Percentiles rank a stretch among this genome's conserved stretches.
Conservation (phyloP, 2,113 vertebrate species). For the Saguinus imperator region DNA sequence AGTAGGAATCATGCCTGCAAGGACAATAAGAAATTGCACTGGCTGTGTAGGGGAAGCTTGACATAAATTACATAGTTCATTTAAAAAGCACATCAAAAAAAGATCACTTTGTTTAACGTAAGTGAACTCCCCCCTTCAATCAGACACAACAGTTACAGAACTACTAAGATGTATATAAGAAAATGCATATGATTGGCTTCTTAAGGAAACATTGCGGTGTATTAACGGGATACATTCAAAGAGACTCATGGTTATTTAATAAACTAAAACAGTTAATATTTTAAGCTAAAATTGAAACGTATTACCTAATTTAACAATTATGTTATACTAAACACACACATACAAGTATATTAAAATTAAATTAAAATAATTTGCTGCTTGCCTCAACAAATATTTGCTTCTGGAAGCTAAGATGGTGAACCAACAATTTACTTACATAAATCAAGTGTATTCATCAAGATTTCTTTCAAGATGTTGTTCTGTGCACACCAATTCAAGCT, state of each 20-base stretch:
- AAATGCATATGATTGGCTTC: background rate
- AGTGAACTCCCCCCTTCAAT: rapidly evolving
- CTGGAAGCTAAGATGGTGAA: background rate
- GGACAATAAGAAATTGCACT: background rate
- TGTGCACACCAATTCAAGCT: background rate
- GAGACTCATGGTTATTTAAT: background rate
- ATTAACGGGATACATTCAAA: slow-evolving; percentile 18
- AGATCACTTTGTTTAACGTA: rapidly evolving
- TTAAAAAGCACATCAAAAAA: background rate
- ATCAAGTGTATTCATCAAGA: background rate
- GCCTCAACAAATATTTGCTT: background rate
- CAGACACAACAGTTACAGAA: background rate
- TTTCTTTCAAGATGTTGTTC: rapidly evolving
- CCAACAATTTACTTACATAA: background rate
- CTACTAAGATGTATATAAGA: background rate
- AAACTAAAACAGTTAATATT: background rate
- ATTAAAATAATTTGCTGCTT: background rate
- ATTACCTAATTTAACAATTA: background rate
- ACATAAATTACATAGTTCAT: rapidly evolving
- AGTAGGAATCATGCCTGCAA: rapidly evolving
- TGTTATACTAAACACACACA: background rate
- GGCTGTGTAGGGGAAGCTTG: background rate
- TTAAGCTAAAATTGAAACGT: background rate
- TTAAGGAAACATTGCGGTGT: background rate
- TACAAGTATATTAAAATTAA: background rate